These are phyloP conservation scores for Clistopyga incitator DNA, from an alignment of 2,888 invertebrate species.

Conservation along the genomic window DNA sequence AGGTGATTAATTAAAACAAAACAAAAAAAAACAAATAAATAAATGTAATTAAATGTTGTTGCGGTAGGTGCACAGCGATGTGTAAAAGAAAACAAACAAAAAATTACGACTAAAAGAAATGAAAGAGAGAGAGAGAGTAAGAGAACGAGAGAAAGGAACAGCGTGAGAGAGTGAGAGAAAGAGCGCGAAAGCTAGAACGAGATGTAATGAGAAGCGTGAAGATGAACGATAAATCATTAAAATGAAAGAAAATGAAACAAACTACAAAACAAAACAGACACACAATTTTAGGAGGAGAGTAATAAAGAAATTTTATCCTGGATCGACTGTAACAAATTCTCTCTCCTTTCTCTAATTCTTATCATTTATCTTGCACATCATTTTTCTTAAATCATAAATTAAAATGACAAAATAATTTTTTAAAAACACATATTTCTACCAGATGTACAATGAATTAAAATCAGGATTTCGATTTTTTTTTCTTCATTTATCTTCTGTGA, in stretches of 20 bases:
- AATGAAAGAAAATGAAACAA: slow-evolving; percentile 56
- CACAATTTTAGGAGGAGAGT: slow-evolving; percentile 81
- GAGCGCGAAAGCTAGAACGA: slow-evolving; percentile 3
- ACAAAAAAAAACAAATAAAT: slow-evolving; percentile 69
- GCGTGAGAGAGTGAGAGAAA: slow-evolving; percentile 22
- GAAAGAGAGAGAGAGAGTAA: slow-evolving; percentile 41
- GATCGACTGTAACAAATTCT: slow-evolving; percentile 61
- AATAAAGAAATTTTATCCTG: slow-evolving; percentile 84
- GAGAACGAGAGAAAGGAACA: slow-evolving; percentile 29
- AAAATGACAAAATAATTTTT: no score
- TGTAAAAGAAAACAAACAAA: slow-evolving; percentile 78
- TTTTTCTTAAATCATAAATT: no score
- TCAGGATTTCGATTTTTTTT: slow-evolving; percentile 27
- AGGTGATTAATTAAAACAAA: slow-evolving; percentile 80
- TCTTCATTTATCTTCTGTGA: neutral
- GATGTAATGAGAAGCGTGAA: slow-evolving; percentile 44
- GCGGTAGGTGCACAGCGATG: slow-evolving; percentile 84
- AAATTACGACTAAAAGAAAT: slow-evolving; percentile 56
- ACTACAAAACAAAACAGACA: slow-evolving; percentile 63
- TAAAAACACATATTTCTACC: no score
- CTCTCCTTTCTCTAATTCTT: slow-evolving; percentile 4
- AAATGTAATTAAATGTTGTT: slow-evolving; percentile 84
- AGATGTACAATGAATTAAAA: neutral
- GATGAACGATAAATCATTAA: slow-evolving; percentile 39
- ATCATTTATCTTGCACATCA: neutral